phyloP scores from a whole-genome alignment of 2,797 vertebrate genomes.

The Cetoscarus ocellatus region DNA sequence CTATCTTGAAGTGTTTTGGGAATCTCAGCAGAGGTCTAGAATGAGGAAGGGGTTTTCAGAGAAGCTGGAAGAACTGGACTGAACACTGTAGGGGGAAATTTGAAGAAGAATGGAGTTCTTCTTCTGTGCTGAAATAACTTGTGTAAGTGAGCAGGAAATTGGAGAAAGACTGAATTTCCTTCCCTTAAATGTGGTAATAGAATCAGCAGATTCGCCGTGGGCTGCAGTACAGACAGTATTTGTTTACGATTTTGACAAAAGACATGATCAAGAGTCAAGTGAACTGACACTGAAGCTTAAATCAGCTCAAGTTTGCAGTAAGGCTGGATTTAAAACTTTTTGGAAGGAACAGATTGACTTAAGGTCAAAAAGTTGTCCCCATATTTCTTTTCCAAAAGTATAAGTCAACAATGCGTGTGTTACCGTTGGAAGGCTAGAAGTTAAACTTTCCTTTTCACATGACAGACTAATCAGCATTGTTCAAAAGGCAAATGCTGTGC shows the following conservation, averaged over 20 bases:
- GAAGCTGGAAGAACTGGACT: background rate
- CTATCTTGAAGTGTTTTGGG: conserved; percentile 3
- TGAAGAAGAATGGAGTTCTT: background rate
- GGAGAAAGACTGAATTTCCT: background rate
- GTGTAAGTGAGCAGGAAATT: background rate
- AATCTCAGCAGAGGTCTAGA: conserved; percentile 9
- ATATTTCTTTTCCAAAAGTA: background rate
- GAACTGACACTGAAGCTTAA: no score
- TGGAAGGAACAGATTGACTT: no score
- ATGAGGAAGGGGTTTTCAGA: background rate
- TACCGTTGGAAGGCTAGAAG: no score
- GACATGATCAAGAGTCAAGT: no score
- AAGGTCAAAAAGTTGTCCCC: no score
- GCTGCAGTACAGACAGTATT: background rate
- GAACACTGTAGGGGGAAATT: background rate
- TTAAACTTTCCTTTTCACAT: no score
- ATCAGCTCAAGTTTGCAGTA: no score
- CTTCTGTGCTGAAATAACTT: background rate
- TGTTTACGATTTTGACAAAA: background rate
- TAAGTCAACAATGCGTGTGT: background rate
- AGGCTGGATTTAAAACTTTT: no score
- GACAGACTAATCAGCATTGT: no score
- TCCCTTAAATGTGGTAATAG: background rate
- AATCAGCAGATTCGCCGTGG: background rate
- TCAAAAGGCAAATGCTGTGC: no score